Base-by-base conservation (phyloP, 2,888 invertebrate genomes). In the Portevinia maculata region DNA sequence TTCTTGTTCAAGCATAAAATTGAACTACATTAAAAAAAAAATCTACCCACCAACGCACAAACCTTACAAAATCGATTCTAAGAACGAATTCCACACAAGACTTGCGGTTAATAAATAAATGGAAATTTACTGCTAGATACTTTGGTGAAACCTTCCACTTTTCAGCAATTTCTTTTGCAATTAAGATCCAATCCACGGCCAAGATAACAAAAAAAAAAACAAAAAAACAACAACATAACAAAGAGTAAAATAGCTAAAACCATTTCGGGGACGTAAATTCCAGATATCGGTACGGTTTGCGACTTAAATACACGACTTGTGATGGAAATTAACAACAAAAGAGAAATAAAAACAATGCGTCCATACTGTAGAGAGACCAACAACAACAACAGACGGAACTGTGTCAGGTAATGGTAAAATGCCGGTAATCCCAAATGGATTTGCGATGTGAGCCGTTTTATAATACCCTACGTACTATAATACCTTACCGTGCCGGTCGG, bases 381-480 rank as follows among this genome's bases (percentile, higher is more conserved):
- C 17, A 44, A 24, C 67, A 78, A 67, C 59, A 67, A 67, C 34
- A 74, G 74, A 67, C 74, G 60, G 62, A 79, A 74, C 79, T 74
- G 15, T 79, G 60, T 48, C 60, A 79, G 60, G 53, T 60, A 79
- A 53, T 73, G 71, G 44, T 50, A 30, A 71, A 52, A 57, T 32
- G 39, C 46, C 39, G 71, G 78, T 78, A 74, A 79, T 79, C 60
- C 79, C 65, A 73, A 74, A 74, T 74, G 79, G 55, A 67, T 74
- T 55, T 79, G 67, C 65, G 52, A 79, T 73, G 73, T 73, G 67
- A 73, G 60, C 30, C 60, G 67, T 50, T 79, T 73, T 60, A 73
- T 44, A 71, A 65, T 53, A 37, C 50, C 17, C 5, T 37, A 24
- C 21, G 24, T 39, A 41, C 28, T 65, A n/a, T 13, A n/a, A n/a